These are phyloP conservation scores for Drosophila nannoptera DNA, from an alignment of 1,140 invertebrate genomes.

Conservation along the genomic window DNA sequence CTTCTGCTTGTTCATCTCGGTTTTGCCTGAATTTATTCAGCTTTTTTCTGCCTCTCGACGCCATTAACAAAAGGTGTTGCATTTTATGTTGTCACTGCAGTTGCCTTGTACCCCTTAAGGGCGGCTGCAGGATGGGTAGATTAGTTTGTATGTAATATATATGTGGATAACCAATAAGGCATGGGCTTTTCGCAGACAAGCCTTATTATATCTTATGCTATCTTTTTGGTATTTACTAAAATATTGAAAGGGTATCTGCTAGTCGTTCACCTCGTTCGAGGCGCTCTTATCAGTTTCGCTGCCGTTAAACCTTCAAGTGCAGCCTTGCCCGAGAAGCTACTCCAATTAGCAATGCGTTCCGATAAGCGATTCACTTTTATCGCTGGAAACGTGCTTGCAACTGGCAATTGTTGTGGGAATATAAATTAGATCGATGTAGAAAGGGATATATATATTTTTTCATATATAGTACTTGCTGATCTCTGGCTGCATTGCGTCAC, in stretches of 20 bases:
- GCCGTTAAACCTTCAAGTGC: too few relatives aligned
- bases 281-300: too few relatives aligned
- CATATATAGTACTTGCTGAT: not conserved
- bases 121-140: not conserved
- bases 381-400: not conserved
- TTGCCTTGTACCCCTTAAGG: not conserved
- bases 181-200: too few relatives aligned
- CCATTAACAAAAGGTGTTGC: slow-evolving; percentile 1
- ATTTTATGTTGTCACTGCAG: slow-evolving; percentile 26
- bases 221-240: too few relatives aligned
- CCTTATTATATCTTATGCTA: too few relatives aligned
- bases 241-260: too few relatives aligned
- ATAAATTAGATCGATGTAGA: not conserved
- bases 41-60: slow-evolving; percentile 17
- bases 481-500: not conserved
- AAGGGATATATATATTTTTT: not conserved
- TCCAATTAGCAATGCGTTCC: too few relatives aligned
- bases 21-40: slow-evolving; percentile 67
- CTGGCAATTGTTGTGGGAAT: not conserved
- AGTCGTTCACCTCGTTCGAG: too few relatives aligned
- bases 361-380: not conserved
- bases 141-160: not conserved
- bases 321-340: too few relatives aligned
- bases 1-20: slow-evolving; percentile 16
- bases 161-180: too few relatives aligned